Evolutionary conservation across 2,113 vertebrate species (phyloP).

Genomic region (Tenebrosternarchus preto): DNA sequence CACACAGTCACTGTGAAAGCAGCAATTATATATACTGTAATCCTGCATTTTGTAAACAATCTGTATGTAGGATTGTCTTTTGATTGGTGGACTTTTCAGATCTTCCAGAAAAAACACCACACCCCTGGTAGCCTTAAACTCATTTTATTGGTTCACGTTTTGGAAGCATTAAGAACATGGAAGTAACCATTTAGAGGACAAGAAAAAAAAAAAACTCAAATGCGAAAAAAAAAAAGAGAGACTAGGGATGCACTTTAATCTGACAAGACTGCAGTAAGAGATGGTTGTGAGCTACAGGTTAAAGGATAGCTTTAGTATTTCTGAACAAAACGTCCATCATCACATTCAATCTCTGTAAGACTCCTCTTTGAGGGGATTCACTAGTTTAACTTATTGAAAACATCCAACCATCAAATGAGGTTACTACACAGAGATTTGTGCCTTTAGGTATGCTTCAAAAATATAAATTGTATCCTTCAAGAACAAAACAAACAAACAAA

Average conservation of each 20-base stretch:
- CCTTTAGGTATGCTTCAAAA: slow-evolving; percentile 14
- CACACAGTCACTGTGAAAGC: neutral
- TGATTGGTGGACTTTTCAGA: neutral
- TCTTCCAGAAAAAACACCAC: neutral
- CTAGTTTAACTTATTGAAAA: neutral
- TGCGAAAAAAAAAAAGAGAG: slow-evolving; percentile 59
- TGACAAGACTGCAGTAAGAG: slow-evolving; percentile 70
- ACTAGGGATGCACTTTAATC: slow-evolving; percentile 57
- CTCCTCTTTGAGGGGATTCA: neutral
- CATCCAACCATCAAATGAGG: neutral
- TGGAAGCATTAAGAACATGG: slow-evolving; percentile 76
- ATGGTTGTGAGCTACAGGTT: slow-evolving; percentile 1
- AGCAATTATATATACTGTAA: neutral
- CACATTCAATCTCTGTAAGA: neutral
- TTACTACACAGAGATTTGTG: slow-evolving; percentile 1
- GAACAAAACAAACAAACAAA: slow-evolving; percentile 65
- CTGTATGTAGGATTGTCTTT: no score
- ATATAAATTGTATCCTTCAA: slow-evolving; percentile 55
- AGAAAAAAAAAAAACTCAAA: slow-evolving; percentile 55
- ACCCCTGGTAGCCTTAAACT: slow-evolving; percentile 60
- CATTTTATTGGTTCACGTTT: slow-evolving; percentile 76
- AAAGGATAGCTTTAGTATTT: neutral
- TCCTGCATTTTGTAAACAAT: neutral
- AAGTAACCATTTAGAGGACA: slow-evolving; percentile 68
- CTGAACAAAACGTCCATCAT: neutral